Evolutionary conservation across 2,797 vertebrate species (phyloP).

Genomic region (Emydoidea blandingii): DNA sequence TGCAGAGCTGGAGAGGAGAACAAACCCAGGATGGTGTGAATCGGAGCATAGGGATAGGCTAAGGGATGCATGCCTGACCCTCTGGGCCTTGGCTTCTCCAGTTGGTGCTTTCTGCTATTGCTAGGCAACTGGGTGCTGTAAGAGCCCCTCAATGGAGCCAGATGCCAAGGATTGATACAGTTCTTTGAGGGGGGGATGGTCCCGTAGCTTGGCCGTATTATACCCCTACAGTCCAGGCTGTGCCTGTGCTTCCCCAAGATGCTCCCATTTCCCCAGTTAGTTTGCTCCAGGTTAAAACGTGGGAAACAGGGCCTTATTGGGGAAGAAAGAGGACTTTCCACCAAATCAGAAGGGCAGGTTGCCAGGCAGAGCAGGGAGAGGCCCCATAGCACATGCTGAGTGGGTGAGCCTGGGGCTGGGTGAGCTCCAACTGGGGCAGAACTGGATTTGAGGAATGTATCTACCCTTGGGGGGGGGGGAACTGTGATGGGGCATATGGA

Average conservation of each 20-base stretch:
- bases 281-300: neutral
- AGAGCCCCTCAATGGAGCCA: neutral
- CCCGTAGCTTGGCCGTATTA: neutral
- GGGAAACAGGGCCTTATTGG: neutral
- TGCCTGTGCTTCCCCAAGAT: neutral
- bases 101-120: neutral
- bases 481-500: too few species aligned
- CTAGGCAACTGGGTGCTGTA: neutral
- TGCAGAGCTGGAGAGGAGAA: neutral
- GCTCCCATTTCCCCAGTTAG: neutral
- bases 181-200: neutral
- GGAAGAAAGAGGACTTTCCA: neutral
- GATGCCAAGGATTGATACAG: neutral
- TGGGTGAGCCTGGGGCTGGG: neutral
- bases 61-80: neutral
- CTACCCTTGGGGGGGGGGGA: too few species aligned
- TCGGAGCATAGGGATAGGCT: too few species aligned
- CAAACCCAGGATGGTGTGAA: neutral
- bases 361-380: neutral
- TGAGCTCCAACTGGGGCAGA: too few species aligned
- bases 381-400: neutral
- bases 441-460: neutral
- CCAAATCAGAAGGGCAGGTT: neutral
- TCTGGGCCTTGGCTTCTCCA: neutral
- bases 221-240: neutral